phyloP scores from a whole-genome alignment of 2,888 invertebrate genomes.

The Ichneumoninae sp. region DNA sequence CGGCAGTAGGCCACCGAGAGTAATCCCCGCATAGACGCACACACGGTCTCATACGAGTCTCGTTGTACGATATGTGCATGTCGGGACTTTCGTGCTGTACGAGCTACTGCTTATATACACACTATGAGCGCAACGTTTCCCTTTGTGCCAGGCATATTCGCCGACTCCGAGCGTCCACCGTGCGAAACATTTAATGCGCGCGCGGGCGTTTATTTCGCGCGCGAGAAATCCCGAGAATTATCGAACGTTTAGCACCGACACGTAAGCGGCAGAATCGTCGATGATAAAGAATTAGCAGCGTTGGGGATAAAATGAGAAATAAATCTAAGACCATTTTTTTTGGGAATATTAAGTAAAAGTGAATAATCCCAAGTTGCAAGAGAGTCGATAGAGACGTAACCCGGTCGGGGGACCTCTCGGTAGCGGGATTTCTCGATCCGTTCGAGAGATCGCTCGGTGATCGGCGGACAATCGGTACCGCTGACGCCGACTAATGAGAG shows the following conservation, averaged over 20 bases:
- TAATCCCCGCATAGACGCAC: constrained; percentile 51
- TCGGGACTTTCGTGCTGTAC: constrained; percentile 43
- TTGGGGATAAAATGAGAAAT: not conserved
- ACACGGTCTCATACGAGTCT: not conserved
- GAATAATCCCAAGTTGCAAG: not conserved
- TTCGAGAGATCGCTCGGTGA: constrained; percentile 60
- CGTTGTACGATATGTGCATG: constrained; percentile 8
- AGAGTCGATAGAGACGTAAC: constrained; percentile 58
- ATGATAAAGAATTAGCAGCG: not conserved
- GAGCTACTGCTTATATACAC: constrained; percentile 8
- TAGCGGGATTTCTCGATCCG: constrained; percentile 55
- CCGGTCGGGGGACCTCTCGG: constrained; percentile 22
- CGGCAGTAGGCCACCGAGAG: constrained; percentile 71
- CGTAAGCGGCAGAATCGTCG: not conserved
- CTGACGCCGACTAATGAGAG: constrained; percentile 79
- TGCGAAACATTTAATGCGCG: constrained; percentile 48
- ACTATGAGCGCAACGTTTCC: constrained; percentile 46
- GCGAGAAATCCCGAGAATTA: constrained; percentile 32
- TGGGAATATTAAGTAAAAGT: not conserved
- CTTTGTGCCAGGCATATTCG: constrained; percentile 59
- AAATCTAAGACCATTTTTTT: not conserved
- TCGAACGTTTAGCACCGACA: constrained; percentile 3
- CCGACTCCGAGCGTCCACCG: constrained; percentile 51
- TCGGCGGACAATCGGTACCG: constrained; percentile 72
- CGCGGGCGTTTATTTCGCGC: constrained; percentile 44